Percentiles rank a stretch among this genome's conserved stretches.
Evolutionary conservation across 2,888 invertebrate genomes (phyloP).

Genomic region (Amiota mariae): DNA sequence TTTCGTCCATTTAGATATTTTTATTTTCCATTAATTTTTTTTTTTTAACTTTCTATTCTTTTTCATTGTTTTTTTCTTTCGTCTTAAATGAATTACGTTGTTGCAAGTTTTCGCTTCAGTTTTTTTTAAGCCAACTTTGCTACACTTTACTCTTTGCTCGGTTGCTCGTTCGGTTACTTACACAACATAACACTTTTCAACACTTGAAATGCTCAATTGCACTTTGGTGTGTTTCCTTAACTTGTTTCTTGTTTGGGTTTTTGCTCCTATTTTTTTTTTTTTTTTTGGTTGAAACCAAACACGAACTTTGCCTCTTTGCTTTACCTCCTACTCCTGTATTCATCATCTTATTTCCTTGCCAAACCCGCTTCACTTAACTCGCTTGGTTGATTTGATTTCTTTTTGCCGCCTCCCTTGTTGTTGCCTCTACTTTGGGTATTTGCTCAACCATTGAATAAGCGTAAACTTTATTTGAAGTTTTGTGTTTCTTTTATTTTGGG

Average conservation of each 20-base stretch:
- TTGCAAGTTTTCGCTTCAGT: neutral
- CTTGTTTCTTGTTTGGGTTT: constrained; percentile 2
- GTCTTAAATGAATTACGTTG: neutral
- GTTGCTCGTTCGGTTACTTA: too few relatives aligned
- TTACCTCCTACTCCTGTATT: constrained; percentile 15
- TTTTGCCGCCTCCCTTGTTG: neutral
- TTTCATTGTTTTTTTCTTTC: neutral
- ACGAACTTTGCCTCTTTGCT: neutral
- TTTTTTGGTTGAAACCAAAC: constrained; percentile 48
- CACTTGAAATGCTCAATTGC: constrained; percentile 28
- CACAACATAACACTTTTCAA: constrained; percentile 19
- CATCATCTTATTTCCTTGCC: constrained; percentile 49
- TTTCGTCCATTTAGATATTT: neutral
- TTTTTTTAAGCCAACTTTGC: neutral
- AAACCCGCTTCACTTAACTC: neutral
- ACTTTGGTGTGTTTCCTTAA: neutral
- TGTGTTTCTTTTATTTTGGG: constrained; percentile 12
- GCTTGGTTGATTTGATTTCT: constrained; percentile 28
- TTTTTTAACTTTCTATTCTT: too few relatives aligned
- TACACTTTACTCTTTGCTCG: neutral
- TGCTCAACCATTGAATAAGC: constrained; percentile 25
- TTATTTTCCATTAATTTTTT: neutral
- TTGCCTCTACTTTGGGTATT: constrained; percentile 6
- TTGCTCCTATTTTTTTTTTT: constrained; percentile 5
- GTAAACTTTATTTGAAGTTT: constrained; percentile 13